phyloP scores from a whole-genome alignment of 35 echinoderm and acorn worm species.

The Antedon bifida region DNA sequence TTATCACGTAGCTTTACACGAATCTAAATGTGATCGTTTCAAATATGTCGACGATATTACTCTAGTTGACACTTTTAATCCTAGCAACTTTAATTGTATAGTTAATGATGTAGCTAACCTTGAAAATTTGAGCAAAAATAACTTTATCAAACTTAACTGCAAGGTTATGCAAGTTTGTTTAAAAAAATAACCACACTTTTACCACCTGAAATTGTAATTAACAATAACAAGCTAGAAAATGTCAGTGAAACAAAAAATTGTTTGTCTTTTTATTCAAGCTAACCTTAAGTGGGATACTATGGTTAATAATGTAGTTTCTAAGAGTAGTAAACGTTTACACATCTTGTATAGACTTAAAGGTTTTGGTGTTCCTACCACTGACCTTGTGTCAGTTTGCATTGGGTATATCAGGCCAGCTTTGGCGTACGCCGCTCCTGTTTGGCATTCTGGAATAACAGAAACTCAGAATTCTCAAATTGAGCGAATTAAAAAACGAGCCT shows the following conservation, averaged over 20 bases:
- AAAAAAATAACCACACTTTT: too few relatives aligned
- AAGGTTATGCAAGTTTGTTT: too few relatives aligned
- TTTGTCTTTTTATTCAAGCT: conserved; percentile 1
- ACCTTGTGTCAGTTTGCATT: too few relatives aligned
- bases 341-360: conserved; percentile 17
- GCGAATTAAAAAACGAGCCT: conserved; percentile 31
- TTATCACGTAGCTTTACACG: not conserved
- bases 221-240: not conserved
- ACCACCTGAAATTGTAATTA: not conserved
- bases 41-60: not conserved
- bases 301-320: conserved; percentile 10
- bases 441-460: conserved; percentile 21
- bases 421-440: conserved; percentile 20
- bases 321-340: conserved; percentile 19
- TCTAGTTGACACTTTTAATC: too few relatives aligned
- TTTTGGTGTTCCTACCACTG: too few relatives aligned
- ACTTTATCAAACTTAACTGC: too few relatives aligned
- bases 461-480: conserved; percentile 12
- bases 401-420: conserved; percentile 18
- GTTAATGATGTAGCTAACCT: too few relatives aligned
- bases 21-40: not conserved
- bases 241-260: conserved; percentile 8
- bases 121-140: too few relatives aligned
- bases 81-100: too few relatives aligned
- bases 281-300: conserved; percentile 27